Percentiles rank a stretch among this genome's conserved stretches.
Conservation (phyloP, 2,888 invertebrate species). For the Gnatocerus cornutus region DNA sequence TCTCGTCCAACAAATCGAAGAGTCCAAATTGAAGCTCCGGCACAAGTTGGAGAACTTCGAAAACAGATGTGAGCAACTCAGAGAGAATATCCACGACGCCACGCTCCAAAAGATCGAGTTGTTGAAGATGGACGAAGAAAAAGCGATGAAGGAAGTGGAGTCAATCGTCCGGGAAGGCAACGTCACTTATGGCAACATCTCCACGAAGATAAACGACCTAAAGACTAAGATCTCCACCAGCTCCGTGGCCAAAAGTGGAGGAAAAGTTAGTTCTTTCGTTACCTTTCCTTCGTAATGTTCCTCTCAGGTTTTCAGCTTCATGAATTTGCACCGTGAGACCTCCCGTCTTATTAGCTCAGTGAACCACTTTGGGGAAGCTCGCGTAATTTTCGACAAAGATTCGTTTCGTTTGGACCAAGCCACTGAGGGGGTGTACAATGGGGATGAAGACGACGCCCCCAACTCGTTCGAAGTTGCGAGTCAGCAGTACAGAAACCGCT, state of each 20-base stretch:
- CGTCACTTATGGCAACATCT: constrained; percentile 71
- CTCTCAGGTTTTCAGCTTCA: constrained; percentile 74
- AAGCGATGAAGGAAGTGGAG: constrained; percentile 70
- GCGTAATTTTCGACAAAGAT: constrained; percentile 75
- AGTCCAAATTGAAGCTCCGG: constrained; percentile 72
- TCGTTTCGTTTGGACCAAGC: constrained; percentile 74
- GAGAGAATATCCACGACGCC: constrained; percentile 73
- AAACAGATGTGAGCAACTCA: constrained; percentile 74
- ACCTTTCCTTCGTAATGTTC: background rate
- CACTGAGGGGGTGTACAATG: constrained; percentile 71
- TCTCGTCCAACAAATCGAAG: constrained; percentile 75
- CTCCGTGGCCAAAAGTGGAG: constrained; percentile 4
- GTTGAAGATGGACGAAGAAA: constrained; percentile 66
- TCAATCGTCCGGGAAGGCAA: constrained; percentile 71
- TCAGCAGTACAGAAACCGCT: constrained; percentile 73
- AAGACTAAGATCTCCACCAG: constrained; percentile 64
- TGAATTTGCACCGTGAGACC: constrained; percentile 75
- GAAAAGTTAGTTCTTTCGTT: background rate
- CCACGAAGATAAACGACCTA: constrained; percentile 71
- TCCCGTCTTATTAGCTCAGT: constrained; percentile 75
- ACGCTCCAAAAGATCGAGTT: constrained; percentile 74
- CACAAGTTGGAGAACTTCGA: constrained; percentile 76
- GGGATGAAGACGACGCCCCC: constrained; percentile 73
- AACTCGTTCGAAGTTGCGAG: constrained; percentile 71
- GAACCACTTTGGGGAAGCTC: constrained; percentile 74